phyloP scores from a whole-genome alignment of 1,140 invertebrate species.

The Phthorimaea operculella region DNA sequence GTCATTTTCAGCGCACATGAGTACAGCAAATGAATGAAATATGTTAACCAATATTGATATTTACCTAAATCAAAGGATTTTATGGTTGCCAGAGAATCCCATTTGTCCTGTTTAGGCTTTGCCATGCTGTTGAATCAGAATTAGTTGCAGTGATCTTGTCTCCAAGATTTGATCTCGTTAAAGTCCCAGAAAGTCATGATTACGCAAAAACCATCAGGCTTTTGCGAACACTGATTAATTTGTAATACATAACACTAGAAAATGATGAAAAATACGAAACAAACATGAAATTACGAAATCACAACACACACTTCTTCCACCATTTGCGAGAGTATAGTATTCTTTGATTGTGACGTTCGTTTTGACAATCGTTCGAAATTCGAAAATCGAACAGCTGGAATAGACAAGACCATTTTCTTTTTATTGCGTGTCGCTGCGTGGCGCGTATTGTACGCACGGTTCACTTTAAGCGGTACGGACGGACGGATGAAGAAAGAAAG shows the following conservation, averaged over 20 bases:
- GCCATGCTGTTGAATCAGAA: constrained; percentile 30
- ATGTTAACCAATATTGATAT: neutral
- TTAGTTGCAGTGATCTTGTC: constrained; percentile 22
- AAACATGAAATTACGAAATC: neutral
- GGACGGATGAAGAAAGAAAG: no score
- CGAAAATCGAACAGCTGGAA: neutral
- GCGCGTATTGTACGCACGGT: no score
- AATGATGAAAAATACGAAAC: neutral
- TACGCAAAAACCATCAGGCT: constrained; percentile 20
- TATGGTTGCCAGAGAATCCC: constrained; percentile 52
- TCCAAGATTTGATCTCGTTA: constrained; percentile 42
- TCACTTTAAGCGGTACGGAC: no score
- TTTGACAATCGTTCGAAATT: neutral
- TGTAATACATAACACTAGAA: neutral
- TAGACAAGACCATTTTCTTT: no score
- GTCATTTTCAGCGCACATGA: no score
- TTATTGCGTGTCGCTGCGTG: no score
- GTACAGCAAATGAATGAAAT: no score
- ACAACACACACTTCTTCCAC: neutral
- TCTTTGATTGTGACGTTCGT: neutral
- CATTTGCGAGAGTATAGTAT: no score
- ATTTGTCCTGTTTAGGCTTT: constrained; percentile 39
- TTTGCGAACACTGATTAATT: constrained; percentile 15
- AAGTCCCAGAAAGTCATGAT: constrained; percentile 34
- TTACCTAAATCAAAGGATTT: constrained; percentile 57